phyloP scores from a whole-genome alignment of 2,113 vertebrate genomes.

The Mus spicilegus region DNA sequence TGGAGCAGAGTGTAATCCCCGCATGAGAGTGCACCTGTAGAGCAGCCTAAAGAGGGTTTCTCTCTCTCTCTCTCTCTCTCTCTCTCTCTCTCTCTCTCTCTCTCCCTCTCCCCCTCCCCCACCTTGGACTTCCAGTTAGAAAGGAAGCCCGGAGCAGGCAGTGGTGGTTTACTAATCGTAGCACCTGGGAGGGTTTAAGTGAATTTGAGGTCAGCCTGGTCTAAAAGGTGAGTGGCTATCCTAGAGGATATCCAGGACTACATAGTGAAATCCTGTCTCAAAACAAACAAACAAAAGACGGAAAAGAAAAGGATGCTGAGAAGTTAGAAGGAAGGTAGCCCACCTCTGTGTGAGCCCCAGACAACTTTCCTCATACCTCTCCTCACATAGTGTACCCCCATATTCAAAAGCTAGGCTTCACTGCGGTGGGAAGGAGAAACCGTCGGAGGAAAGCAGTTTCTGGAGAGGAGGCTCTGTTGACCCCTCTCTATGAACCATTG shows the following conservation, averaged over 20 bases:
- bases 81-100: too few relatives aligned
- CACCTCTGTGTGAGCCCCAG: fast-evolving
- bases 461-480: not conserved
- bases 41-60: not conserved
- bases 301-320: not conserved
- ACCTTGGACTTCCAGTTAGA: not conserved
- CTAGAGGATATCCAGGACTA: not conserved
- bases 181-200: not conserved
- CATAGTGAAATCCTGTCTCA: not conserved
- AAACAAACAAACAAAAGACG: not conserved
- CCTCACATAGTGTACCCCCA: not conserved
- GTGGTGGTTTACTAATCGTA: not conserved
- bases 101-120: too few relatives aligned
- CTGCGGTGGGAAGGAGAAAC: not conserved
- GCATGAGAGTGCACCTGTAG: not conserved
- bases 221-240: not conserved
- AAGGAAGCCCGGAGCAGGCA: not conserved
- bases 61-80: too few relatives aligned
- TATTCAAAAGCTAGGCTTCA: not conserved
- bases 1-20: fast-evolving
- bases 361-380: too few relatives aligned
- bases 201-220: not conserved
- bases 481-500: not conserved
- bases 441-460: not conserved
- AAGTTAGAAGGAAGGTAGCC: fast-evolving